Conservation (phyloP, 2,797 vertebrate genomes). For the Pempheris klunzingeri region DNA sequence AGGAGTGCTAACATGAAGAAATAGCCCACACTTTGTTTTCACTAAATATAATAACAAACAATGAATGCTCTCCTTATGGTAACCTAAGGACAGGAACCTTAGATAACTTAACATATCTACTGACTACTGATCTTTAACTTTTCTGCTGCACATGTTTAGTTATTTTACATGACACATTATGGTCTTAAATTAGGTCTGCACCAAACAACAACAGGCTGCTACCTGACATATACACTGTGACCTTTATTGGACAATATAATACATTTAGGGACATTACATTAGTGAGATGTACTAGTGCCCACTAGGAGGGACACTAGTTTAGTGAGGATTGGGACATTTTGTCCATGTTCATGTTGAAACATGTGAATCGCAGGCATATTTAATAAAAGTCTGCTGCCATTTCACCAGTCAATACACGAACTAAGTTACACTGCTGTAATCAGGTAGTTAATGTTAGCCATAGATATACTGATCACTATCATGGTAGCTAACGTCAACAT, state of each 20-base stretch:
- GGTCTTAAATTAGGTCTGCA: not conserved
- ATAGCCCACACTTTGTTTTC: not conserved
- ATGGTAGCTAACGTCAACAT: conserved; percentile 22
- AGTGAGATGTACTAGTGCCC: not conserved
- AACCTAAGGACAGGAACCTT: too few relatives aligned
- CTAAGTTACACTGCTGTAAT: not conserved
- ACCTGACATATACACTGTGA: not conserved
- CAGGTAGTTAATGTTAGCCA: conserved; percentile 6
- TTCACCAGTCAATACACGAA: not conserved
- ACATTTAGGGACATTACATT: not conserved
- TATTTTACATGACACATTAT: not conserved
- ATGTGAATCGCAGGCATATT: not conserved
- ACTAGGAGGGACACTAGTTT: not conserved
- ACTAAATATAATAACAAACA: not conserved
- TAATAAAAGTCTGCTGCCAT: not conserved
- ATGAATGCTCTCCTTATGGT: too few relatives aligned
- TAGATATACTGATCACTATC: too few relatives aligned
- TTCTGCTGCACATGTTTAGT: not conserved
- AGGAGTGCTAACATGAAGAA: not conserved
- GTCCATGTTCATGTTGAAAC: not conserved
- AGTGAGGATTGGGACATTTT: not conserved
- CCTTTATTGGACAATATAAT: not conserved
- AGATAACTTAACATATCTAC: not conserved
- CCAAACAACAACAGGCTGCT: not conserved
- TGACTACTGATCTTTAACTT: not conserved